Evolutionary conservation across 1,140 invertebrate genomes (phyloP).

Genomic region (Bombyx mandarina): DNA sequence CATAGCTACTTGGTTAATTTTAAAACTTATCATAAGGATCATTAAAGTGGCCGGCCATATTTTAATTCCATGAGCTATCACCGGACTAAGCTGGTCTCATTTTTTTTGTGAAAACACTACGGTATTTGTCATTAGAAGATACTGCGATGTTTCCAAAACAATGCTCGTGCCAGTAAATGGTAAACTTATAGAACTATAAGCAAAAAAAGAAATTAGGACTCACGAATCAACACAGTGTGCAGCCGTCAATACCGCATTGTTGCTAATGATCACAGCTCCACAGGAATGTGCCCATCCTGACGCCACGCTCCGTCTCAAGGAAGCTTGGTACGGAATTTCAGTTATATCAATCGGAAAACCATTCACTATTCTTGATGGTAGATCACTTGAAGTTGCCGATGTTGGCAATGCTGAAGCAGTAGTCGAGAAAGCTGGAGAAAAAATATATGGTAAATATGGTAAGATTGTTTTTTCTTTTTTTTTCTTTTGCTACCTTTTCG

Average conservation of each 20-base stretch:
- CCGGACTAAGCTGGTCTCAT: no score
- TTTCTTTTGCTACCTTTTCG: no score
- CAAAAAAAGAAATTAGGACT: constrained; percentile 12
- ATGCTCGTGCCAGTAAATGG: background rate
- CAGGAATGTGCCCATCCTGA: constrained; percentile 49
- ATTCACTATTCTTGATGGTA: constrained; percentile 48
- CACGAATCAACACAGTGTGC: constrained; percentile 50
- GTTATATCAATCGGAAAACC: constrained; percentile 44
- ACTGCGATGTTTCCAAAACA: no score
- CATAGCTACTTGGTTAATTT: no score
- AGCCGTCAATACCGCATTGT: constrained; percentile 38
- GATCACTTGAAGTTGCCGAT: constrained; percentile 8
- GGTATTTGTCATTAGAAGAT: no score
- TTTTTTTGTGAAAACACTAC: no score
- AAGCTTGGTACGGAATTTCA: constrained; percentile 49
- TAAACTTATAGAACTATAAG: background rate
- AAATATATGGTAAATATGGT: no score
- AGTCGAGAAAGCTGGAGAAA: constrained; percentile 5
- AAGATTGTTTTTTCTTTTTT: no score
- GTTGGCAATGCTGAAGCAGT: constrained; percentile 10
- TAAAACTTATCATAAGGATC: no score
- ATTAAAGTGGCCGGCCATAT: no score
- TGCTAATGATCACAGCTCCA: constrained; percentile 46
- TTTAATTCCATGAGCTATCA: no score
- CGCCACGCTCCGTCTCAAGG: constrained; percentile 27